phyloP scores from a whole-genome alignment of 2,113 vertebrate genomes.

The Cephalopterus ornatus region DNA sequence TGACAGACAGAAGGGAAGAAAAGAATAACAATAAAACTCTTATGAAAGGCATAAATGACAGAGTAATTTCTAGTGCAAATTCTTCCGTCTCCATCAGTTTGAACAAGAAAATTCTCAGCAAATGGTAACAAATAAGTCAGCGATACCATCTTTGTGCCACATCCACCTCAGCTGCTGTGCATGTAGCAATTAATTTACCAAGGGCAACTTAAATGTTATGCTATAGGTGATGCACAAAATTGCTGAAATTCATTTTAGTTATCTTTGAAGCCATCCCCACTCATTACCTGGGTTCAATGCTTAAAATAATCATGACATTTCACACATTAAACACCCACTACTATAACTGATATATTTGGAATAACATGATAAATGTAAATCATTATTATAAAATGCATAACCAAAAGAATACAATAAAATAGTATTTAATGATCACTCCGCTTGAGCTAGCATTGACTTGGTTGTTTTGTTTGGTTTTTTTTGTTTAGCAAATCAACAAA shows the following conservation, averaged over 20 bases:
- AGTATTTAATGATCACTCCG: neutral
- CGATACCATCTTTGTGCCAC: accelerated
- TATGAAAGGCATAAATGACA: neutral
- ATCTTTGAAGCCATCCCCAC: neutral
- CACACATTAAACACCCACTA: neutral
- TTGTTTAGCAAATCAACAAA: neutral
- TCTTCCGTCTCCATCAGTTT: neutral
- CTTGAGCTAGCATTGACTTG: neutral
- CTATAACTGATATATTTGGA: neutral
- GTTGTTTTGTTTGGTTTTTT: neutral
- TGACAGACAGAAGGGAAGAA: neutral
- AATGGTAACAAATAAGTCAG: neutral
- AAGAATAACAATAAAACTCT: neutral
- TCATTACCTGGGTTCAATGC: neutral
- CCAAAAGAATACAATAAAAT: neutral
- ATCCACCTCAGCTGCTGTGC: neutral
- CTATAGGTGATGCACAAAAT: neutral
- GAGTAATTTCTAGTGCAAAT: neutral
- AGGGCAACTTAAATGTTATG: neutral
- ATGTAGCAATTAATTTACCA: neutral
- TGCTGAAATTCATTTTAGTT: neutral
- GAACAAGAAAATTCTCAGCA: neutral
- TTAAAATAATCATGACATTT: neutral
- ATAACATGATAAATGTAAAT: neutral
- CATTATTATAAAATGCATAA: neutral